These are phyloP conservation scores for Coenonympha arcania DNA, from an alignment of 2,888 invertebrate species.

Conservation along the genomic window DNA sequence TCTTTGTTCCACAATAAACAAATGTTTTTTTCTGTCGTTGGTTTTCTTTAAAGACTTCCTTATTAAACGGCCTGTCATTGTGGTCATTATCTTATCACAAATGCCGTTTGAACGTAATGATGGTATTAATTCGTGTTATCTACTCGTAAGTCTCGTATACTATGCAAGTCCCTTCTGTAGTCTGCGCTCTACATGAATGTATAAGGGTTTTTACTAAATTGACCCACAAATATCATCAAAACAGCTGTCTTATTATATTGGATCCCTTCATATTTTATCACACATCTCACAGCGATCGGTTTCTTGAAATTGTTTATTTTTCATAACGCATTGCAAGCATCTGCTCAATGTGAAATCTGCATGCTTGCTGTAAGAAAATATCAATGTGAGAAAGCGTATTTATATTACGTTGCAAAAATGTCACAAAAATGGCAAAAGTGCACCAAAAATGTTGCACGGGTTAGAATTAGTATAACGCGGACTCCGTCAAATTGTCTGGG, in stretches of 20 bases:
- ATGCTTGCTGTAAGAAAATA: no score
- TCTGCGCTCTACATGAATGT: neutral
- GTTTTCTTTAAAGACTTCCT: conserved; percentile 32
- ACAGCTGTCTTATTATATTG: no score
- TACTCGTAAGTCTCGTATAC: conserved; percentile 8
- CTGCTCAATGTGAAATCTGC: neutral
- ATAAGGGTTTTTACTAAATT: neutral
- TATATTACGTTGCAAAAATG: no score
- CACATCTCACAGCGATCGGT: neutral
- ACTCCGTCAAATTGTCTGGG: no score
- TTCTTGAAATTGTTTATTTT: conserved; percentile 11
- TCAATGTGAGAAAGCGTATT: no score
- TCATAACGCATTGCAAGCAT: neutral
- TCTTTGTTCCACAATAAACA: conserved; percentile 24
- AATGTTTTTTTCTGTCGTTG: conserved; percentile 23
- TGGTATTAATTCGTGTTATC: conserved; percentile 14
- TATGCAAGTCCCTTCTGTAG: neutral
- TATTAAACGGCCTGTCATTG: conserved; percentile 25
- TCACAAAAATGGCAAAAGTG: no score
- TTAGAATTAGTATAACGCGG: no score
- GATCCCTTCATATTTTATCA: no score
- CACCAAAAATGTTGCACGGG: no score
- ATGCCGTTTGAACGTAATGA: conserved; percentile 10
- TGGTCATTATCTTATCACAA: conserved; percentile 22
- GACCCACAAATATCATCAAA: no score